Conservation (phyloP, 2,797 vertebrate genomes). For the Antennarius maculatus region DNA sequence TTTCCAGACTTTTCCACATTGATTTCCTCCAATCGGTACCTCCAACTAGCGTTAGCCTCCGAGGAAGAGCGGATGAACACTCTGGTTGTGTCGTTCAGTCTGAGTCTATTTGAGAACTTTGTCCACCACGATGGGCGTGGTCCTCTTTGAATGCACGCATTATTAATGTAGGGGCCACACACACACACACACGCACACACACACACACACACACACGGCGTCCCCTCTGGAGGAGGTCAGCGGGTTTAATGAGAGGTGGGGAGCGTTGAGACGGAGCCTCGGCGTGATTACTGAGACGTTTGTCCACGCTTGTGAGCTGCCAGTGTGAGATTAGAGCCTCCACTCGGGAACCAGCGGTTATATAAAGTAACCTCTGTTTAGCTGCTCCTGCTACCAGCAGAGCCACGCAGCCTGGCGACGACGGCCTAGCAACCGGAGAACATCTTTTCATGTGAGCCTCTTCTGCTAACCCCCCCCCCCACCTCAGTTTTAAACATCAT, state of each 20-base stretch:
- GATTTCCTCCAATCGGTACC: too few species aligned
- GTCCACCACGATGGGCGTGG: constrained; percentile 6
- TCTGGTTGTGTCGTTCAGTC: too few species aligned
- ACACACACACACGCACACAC: not conserved
- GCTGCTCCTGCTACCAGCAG: constrained; percentile 43
- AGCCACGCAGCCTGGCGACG: too few species aligned
- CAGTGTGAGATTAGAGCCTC: constrained; percentile 77
- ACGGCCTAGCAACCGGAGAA: too few species aligned
- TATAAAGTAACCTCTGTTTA: constrained; percentile 85
- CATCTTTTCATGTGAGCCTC: too few species aligned
- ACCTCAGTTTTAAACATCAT: too few species aligned
- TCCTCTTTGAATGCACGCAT: constrained; percentile 68
- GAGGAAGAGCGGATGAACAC: too few species aligned
- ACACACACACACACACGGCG: constrained; percentile 39
- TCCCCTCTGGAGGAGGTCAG: constrained; percentile 63
- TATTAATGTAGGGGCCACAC: constrained; percentile 64
- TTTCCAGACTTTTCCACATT: too few species aligned
- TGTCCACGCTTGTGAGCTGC: constrained; percentile 42
- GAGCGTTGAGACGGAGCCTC: constrained; percentile 72
- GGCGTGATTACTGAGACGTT: constrained; percentile 70
- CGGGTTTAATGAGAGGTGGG: constrained; percentile 79
- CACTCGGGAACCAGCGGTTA: constrained; percentile 79
- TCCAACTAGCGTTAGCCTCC: too few species aligned
- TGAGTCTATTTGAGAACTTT: too few species aligned
- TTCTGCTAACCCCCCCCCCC: too few species aligned